Evolutionary conservation across 2,797 vertebrate genomes (phyloP).

Genomic region (Sebastes jordani): DNA sequence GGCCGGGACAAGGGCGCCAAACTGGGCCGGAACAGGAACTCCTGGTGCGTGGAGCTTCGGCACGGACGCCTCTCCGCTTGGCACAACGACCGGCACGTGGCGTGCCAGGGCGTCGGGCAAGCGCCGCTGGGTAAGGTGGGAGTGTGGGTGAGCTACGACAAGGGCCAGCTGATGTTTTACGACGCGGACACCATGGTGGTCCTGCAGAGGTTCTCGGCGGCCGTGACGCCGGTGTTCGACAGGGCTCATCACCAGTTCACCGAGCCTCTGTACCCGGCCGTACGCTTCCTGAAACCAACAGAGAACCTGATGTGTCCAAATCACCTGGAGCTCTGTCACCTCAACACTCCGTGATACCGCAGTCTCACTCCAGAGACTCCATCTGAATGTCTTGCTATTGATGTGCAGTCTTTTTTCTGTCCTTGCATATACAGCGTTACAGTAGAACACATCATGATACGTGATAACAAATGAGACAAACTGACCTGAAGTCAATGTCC

Average conservation of each 20-base stretch:
- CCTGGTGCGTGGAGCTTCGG: slow-evolving; percentile 80
- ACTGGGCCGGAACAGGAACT: slow-evolving; percentile 81
- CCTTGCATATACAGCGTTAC: background rate
- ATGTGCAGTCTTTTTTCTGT: background rate
- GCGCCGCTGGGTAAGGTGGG: slow-evolving; percentile 60
- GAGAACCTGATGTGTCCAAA: slow-evolving; percentile 57
- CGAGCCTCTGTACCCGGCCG: slow-evolving; percentile 73
- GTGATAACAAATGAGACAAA: background rate
- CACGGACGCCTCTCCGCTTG: slow-evolving; percentile 65
- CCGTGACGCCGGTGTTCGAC: slow-evolving; percentile 70
- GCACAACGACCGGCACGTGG: slow-evolving; percentile 77
- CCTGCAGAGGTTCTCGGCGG: slow-evolving; percentile 79
- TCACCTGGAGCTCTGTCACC: slow-evolving; percentile 74
- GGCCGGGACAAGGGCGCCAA: slow-evolving; percentile 77
- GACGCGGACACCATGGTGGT: slow-evolving; percentile 70
- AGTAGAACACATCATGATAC: background rate
- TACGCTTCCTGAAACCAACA: slow-evolving; percentile 73
- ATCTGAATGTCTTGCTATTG: background rate
- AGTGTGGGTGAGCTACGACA: slow-evolving; percentile 75
- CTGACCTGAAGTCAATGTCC: slow-evolving; percentile 96
- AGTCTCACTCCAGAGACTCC: background rate
- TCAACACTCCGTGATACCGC: background rate
- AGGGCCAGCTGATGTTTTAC: slow-evolving; percentile 78
- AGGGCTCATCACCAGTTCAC: slow-evolving; percentile 81
- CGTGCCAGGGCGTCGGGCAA: slow-evolving; percentile 35